Percentiles rank a stretch among this genome's conserved stretches.
These are phyloP conservation scores for Drosophila nr. perissopoda DNA, from an alignment of 2,888 invertebrate species.

Conservation along the genomic window DNA sequence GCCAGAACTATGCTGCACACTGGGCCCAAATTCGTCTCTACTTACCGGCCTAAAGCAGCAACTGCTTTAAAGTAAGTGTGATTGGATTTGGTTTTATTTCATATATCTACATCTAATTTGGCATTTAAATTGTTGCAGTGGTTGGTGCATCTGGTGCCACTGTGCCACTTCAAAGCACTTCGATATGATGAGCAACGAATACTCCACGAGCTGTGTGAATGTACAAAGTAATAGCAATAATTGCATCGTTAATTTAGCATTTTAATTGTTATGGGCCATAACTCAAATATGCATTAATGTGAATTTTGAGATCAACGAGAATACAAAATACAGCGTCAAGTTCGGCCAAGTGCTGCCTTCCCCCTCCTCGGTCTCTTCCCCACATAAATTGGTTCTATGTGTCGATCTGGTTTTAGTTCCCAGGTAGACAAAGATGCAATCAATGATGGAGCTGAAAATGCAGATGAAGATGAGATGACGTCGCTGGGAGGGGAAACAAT, in stretches of 20 bases:
- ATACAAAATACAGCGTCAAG: constrained; percentile 24
- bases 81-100: not conserved
- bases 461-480: not conserved
- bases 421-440: constrained; percentile 15
- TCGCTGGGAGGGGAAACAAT: not conserved
- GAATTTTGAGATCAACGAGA: constrained; percentile 48
- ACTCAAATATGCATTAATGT: constrained; percentile 47
- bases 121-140: not conserved
- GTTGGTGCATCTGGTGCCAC: constrained; percentile 25
- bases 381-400: not conserved
- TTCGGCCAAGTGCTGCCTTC: constrained; percentile 4
- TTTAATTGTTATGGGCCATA: constrained; percentile 60
- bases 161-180: constrained; percentile 17
- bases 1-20: constrained; percentile 39
- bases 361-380: not conserved
- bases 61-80: not conserved
- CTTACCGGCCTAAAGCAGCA: not conserved
- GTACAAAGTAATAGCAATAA: constrained; percentile 40
- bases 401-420: constrained; percentile 22
- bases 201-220: constrained; percentile 27
- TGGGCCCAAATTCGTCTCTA: constrained; percentile 7
- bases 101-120: not conserved
- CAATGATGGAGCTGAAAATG: constrained; percentile 1
- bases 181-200: constrained; percentile 8
- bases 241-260: constrained; percentile 38